Conservation (phyloP, 2,797 vertebrate species). For the Trachurus trachurus region DNA sequence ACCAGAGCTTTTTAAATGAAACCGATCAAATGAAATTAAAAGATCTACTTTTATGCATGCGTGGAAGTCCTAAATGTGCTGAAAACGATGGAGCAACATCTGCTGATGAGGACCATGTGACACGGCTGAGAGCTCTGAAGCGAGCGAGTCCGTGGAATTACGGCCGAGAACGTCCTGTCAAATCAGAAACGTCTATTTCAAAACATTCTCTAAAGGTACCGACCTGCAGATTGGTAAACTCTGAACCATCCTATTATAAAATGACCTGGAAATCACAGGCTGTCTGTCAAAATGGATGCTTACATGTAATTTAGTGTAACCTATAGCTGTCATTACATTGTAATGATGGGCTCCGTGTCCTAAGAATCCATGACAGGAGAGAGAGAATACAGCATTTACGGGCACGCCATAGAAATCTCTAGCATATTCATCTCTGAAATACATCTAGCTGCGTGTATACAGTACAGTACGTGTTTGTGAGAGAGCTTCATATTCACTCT, state of each 20-base stretch:
- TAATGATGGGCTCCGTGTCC: conserved; percentile 63
- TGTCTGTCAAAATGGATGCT: conserved; percentile 9
- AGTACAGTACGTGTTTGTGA: neutral
- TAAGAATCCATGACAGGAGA: conserved; percentile 11
- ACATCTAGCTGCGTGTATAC: neutral
- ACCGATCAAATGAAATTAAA: neutral
- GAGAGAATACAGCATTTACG: conserved; percentile 28
- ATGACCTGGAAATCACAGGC: conserved; percentile 19
- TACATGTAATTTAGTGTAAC: conserved; percentile 8
- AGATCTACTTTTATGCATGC: neutral
- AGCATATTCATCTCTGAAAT: conserved; percentile 22
- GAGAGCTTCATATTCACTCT: neutral
- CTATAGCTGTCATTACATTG: conserved; percentile 57
- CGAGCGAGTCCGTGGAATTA: too few species aligned
- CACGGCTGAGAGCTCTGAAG: neutral
- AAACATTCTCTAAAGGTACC: neutral
- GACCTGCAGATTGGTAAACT: conserved; percentile 8
- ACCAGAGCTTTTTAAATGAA: neutral
- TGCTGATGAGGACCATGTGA: neutral
- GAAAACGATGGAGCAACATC: neutral
- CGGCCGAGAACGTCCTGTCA: neutral
- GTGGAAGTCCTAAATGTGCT: neutral
- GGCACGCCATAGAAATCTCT: conserved; percentile 27
- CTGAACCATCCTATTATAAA: conserved; percentile 10
- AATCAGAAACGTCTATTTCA: neutral